Conservation (phyloP, 2,888 invertebrate genomes). For the Cecidostiba fungosa region DNA sequence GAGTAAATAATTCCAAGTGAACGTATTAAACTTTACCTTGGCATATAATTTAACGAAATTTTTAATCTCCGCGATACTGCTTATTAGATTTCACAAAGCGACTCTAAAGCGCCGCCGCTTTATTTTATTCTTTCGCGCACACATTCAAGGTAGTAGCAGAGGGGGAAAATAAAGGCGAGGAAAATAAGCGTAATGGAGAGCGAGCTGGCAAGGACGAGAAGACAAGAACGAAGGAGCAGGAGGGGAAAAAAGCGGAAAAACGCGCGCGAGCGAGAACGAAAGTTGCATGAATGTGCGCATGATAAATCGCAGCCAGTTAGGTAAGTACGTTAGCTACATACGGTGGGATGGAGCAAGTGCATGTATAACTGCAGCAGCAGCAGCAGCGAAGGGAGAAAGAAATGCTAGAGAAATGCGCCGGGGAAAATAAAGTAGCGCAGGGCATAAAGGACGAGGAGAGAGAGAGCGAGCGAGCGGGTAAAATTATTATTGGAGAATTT, state of each 20-base stretch:
- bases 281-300: conserved; percentile 73
- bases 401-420: conserved; percentile 51
- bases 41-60: too few species aligned
- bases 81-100: conserved; percentile 47
- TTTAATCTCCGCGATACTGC: neutral
- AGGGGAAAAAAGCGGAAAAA: neutral
- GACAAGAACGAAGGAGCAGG: conserved; percentile 48
- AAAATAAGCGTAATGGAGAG: conserved; percentile 58
- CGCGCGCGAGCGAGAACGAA: conserved; percentile 38
- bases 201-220: conserved; percentile 47
- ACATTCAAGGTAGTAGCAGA: neutral
- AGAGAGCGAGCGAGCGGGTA: conserved; percentile 24
- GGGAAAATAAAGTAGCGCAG: conserved; percentile 33
- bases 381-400: conserved; percentile 56
- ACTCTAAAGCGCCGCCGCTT: conserved; percentile 21
- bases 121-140: conserved; percentile 24
- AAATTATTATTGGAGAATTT: conserved; percentile 78
- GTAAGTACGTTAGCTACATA: conserved; percentile 76
- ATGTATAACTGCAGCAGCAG: conserved; percentile 63
- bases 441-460: conserved; percentile 58
- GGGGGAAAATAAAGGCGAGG: conserved; percentile 53
- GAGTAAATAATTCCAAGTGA: neutral
- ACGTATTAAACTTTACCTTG: neutral
- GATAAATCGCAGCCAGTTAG: conserved; percentile 78
- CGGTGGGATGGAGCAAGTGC: conserved; percentile 66